phyloP scores from a whole-genome alignment of 2,113 vertebrate genomes.

The Oceanites oceanicus region DNA sequence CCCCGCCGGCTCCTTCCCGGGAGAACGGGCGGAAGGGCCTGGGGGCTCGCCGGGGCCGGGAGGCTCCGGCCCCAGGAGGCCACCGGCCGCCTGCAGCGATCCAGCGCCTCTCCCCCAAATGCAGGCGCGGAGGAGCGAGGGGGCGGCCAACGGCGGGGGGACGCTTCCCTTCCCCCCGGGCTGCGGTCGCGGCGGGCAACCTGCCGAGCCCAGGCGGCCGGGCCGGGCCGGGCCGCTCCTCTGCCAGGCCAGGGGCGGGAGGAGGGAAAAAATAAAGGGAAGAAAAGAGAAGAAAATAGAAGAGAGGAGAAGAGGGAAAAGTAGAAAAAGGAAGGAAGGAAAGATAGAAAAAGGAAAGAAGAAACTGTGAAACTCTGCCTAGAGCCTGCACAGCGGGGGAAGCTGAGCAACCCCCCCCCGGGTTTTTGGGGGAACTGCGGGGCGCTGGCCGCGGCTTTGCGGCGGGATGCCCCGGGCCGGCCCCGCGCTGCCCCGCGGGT shows the following conservation, averaged over 20 bases:
- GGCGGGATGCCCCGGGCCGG: neutral
- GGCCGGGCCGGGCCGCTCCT: neutral
- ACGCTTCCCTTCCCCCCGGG: neutral
- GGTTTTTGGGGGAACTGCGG: neutral
- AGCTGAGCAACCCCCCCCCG: neutral
- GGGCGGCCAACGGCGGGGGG: neutral
- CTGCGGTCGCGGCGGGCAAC: neutral
- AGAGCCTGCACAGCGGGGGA: neutral
- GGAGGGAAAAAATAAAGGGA: neutral
- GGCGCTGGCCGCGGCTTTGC: neutral
- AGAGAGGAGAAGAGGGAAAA: neutral
- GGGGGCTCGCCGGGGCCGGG: neutral
- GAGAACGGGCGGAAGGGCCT: neutral
- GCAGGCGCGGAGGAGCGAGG: neutral
- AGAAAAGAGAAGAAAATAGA: neutral
- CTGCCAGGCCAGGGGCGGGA: neutral
- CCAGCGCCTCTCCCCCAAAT: neutral
- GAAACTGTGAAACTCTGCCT: neutral
- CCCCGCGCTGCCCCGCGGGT: neutral
- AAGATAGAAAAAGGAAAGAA: neutral
- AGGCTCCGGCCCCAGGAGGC: neutral
- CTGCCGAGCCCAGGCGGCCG: neutral
- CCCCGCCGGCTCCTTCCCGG: neutral
- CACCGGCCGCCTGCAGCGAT: neutral
- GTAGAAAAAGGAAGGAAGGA: too few relatives aligned